A percentile compares a stretch with the other conserved stretches of the same genome.
phyloP scores from a whole-genome alignment of 37 sponge, comb jelly and placozoan species.

The Theonella swinhoei region DNA sequence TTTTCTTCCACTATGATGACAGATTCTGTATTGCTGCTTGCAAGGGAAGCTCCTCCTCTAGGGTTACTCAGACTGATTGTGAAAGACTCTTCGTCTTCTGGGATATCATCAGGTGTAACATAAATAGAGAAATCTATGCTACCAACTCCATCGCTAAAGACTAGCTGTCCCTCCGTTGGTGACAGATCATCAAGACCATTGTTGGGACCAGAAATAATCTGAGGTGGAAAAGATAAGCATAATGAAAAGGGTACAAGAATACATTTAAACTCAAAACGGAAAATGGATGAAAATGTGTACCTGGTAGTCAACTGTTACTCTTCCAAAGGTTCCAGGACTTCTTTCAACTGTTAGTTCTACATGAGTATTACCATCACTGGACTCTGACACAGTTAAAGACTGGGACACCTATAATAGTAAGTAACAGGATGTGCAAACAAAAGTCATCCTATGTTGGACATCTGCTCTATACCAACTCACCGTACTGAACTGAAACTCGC shows the following conservation, averaged over 20 bases:
- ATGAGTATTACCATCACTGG: background rate
- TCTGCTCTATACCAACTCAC: background rate
- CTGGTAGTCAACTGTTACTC: constrained; percentile 60
- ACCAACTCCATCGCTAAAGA: constrained; percentile 36
- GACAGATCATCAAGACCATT: constrained; percentile 51
- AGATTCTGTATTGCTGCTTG: constrained; percentile 17
- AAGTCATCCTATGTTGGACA: background rate
- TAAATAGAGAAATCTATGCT: constrained; percentile 23
- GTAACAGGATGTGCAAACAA: background rate
- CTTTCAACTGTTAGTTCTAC: constrained; percentile 35
- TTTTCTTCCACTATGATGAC: constrained; percentile 60
- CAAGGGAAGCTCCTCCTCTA: constrained; percentile 66
- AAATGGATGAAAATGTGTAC: constrained; percentile 2
- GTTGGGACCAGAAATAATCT: constrained; percentile 39
- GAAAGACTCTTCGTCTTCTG: constrained; percentile 74
- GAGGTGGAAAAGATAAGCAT: background rate
- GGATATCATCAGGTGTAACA: constrained; percentile 60
- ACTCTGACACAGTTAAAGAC: constrained; percentile 31
- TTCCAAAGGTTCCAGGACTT: constrained; percentile 67
- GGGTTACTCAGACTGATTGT: constrained; percentile 56
- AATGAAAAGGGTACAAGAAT: background rate
- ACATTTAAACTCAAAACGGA: too few species aligned
- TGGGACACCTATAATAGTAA: constrained; percentile 31
- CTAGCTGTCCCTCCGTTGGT: constrained; percentile 44
- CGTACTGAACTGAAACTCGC: constrained; percentile 58